Evolutionary conservation across 2,888 invertebrate genomes (phyloP).

Genomic region (Epistrophe eligans): DNA sequence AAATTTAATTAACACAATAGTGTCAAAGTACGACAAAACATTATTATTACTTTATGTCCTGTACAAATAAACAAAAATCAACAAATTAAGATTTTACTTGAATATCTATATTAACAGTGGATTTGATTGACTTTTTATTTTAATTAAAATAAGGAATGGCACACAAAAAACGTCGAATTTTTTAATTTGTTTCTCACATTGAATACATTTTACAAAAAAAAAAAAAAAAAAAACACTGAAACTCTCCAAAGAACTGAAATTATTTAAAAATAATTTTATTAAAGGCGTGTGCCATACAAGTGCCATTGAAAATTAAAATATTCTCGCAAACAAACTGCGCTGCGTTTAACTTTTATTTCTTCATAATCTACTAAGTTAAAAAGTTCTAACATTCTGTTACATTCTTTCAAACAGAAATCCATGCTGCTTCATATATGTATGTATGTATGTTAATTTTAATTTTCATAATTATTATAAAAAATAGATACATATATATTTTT

Average conservation of each 20-base stretch:
- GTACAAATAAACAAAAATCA: too few species aligned
- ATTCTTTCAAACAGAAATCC: constrained; percentile 45
- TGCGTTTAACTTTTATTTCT: constrained; percentile 36
- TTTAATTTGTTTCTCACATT: background rate
- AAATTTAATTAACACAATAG: too few species aligned
- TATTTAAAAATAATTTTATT: constrained; percentile 26
- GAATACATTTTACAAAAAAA: too few species aligned
- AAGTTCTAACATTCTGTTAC: constrained; percentile 29
- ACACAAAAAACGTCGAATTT: background rate
- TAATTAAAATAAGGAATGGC: background rate
- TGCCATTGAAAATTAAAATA: constrained; percentile 44
- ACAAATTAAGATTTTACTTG: too few species aligned
- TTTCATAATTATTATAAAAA: constrained; percentile 3
- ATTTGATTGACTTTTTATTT: background rate
- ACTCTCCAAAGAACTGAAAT: constrained; percentile 68
- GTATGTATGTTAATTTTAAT: constrained; percentile 56
- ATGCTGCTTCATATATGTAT: constrained; percentile 59
- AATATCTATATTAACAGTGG: background rate
- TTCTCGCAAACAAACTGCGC: constrained; percentile 49
- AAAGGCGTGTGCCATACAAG: constrained; percentile 69
- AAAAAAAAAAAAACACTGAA: constrained; percentile 14
- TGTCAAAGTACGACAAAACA: too few species aligned
- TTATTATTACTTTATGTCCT: too few species aligned
- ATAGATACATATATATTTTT: constrained; percentile 16
- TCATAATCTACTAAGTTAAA: background rate